Conservation (phyloP, 2,113 vertebrate genomes). For the Rhinichthys klamathensis region DNA sequence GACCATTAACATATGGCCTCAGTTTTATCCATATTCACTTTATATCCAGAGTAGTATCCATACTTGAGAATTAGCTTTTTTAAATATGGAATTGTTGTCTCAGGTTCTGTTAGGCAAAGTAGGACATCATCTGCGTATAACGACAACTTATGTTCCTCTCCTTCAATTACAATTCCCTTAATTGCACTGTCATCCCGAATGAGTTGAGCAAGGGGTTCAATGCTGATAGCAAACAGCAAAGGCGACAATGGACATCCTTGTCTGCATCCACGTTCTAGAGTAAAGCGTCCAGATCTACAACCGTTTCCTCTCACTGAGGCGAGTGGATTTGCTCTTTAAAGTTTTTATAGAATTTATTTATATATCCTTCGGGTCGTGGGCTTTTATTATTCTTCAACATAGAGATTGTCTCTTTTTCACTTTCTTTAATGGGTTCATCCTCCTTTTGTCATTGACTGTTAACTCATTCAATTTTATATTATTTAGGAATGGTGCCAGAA, state of each 20-base stretch:
- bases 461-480: no score
- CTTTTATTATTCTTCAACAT: no score
- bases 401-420: no score
- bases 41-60: background rate
- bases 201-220: background rate
- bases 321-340: background rate
- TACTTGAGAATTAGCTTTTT: background rate
- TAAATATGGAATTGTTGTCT: constrained; percentile 13
- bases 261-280: background rate
- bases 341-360: no score
- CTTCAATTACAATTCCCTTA: background rate
- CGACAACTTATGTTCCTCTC: constrained; percentile 42
- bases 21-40: constrained; percentile 10
- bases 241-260: background rate
- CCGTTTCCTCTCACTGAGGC: background rate
- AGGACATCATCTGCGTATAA: constrained; percentile 38
- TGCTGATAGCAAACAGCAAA: background rate
- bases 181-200: constrained; percentile 2
- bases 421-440: no score
- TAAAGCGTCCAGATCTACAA: background rate
- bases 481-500: no score
- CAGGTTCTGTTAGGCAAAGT: constrained; percentile 21
- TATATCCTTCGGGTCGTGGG: no score
- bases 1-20: no score
- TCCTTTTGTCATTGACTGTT: no score